Percentiles rank a stretch among this genome's conserved stretches.
phyloP scores from a whole-genome alignment of 2,797 vertebrate genomes.

The Cossypha dichroa region DNA sequence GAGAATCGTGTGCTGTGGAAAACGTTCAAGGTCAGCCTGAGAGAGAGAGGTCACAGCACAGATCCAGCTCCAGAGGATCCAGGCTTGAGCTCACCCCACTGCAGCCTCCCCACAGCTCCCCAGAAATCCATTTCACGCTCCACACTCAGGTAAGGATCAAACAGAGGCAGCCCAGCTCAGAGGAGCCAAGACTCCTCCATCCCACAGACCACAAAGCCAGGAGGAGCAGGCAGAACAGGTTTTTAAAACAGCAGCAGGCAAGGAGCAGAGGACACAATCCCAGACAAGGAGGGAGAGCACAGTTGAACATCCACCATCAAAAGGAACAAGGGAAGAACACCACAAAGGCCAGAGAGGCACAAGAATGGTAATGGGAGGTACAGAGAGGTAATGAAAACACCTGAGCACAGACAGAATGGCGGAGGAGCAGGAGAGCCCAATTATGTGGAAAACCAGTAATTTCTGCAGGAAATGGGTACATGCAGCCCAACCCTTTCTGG shows the following conservation, averaged over 20 bases:
- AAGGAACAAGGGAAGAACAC: background rate
- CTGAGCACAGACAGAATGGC: background rate
- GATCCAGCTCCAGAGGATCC: background rate
- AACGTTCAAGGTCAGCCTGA: conserved; percentile 36
- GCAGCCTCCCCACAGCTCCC: conserved; percentile 1
- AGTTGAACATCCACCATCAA: background rate
- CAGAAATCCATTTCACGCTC: background rate
- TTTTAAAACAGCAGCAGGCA: background rate
- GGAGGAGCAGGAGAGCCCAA: background rate
- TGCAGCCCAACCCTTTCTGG: background rate
- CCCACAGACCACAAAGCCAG: background rate
- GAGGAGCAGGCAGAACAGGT: conserved; percentile 42
- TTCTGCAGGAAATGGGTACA: background rate
- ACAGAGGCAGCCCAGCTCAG: background rate
- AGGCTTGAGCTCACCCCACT: background rate
- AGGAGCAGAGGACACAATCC: background rate
- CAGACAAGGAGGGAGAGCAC: background rate
- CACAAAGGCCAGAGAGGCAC: background rate
- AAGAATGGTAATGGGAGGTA: background rate
- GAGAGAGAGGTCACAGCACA: conserved; percentile 34
- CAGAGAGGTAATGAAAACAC: background rate
- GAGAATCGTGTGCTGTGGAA: conserved; percentile 25
- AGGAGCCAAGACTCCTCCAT: background rate
- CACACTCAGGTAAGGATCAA: background rate
- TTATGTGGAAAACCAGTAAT: background rate